These are phyloP conservation scores for Oxygymnocypris stewartii DNA, from an alignment of 2,113 vertebrate genomes.

Conservation along the genomic window DNA sequence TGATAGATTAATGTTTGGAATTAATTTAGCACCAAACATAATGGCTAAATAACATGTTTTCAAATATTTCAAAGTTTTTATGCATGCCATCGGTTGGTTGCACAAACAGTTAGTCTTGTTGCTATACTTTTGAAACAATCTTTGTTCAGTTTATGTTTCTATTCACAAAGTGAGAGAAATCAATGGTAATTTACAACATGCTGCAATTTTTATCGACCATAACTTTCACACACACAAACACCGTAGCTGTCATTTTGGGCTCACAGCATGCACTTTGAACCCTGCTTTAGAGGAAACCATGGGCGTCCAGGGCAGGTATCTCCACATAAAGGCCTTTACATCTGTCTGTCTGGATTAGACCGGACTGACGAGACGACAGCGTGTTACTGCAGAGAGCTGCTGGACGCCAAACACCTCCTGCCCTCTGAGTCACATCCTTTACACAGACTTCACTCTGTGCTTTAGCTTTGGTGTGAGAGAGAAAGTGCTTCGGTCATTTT, in stretches of 20 bases:
- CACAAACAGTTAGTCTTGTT: no score
- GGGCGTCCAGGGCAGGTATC: conserved; percentile 1
- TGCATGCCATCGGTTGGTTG: background rate
- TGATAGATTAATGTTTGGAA: background rate
- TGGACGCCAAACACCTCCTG: background rate
- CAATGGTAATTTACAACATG: background rate
- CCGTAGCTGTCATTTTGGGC: background rate
- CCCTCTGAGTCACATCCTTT: background rate
- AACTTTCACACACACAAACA: background rate
- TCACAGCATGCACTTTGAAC: background rate
- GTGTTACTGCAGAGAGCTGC: background rate
- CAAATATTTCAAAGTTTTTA: background rate
- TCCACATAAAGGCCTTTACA: conserved; percentile 37
- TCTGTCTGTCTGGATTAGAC: conserved; percentile 35
- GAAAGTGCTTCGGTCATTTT: background rate
- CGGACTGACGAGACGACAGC: background rate
- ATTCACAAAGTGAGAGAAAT: background rate
- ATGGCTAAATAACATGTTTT: background rate
- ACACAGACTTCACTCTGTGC: background rate
- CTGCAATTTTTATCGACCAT: background rate
- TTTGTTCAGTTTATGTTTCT: background rate
- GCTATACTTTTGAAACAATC: no score
- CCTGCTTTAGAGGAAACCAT: background rate
- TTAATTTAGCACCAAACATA: background rate
- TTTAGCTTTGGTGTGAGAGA: background rate